Conservation (phyloP, 2,888 invertebrate genomes). For the Sturmia bella region DNA sequence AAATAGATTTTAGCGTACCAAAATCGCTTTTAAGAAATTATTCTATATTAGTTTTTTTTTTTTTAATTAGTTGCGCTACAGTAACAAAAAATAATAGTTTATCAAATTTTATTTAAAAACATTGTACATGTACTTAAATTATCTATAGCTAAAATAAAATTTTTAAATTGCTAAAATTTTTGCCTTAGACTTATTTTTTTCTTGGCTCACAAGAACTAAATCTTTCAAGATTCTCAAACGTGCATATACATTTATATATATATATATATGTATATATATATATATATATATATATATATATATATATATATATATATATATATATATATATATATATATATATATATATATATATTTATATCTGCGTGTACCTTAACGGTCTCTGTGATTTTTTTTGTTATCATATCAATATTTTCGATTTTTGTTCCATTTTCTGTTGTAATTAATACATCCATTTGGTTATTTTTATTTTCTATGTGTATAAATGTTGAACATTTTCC, state of each 20-base stretch:
- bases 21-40: constrained; percentile 28
- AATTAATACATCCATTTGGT: constrained; percentile 21
- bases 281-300: too few relatives aligned
- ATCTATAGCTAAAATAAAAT: constrained; percentile 1
- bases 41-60: neutral
- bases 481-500: constrained; percentile 80
- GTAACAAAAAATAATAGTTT: neutral
- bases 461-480: constrained; percentile 68
- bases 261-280: too few relatives aligned
- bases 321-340: too few relatives aligned
- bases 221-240: too few relatives aligned
- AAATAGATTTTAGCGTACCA: constrained; percentile 33
- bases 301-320: too few relatives aligned
- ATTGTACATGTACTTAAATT: constrained; percentile 19
- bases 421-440: constrained; percentile 34
- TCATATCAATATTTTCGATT: neutral
- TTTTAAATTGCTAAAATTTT: constrained; percentile 14
- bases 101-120: constrained; percentile 2
- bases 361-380: constrained; percentile 64
- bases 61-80: constrained; percentile 8
- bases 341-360: too few relatives aligned
- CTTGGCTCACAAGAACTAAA: neutral
- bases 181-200: constrained; percentile 20
- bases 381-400: constrained; percentile 8
- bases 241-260: too few relatives aligned